Conservation (phyloP, 2,888 invertebrate species). For the Entomobrya proxima region DNA sequence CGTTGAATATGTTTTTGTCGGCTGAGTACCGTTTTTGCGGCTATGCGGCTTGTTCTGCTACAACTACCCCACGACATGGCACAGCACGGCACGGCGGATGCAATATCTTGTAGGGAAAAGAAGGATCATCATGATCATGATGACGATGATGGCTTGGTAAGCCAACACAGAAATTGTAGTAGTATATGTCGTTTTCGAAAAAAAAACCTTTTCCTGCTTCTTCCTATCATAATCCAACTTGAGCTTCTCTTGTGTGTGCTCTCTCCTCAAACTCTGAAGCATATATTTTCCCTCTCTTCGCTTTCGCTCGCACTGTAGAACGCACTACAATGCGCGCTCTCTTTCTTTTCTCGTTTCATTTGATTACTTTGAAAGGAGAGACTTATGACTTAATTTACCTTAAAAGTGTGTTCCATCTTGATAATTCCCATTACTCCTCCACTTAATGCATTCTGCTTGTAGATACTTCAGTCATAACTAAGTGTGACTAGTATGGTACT, state of each 20-base stretch:
- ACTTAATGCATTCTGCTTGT: conserved; percentile 19
- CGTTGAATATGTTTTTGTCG: not conserved
- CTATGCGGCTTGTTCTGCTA: not conserved
- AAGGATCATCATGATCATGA: too few relatives aligned
- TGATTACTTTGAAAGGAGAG: conserved; percentile 67
- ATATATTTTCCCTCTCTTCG: conserved; percentile 18
- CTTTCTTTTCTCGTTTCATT: conserved; percentile 38
- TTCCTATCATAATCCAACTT: too few relatives aligned
- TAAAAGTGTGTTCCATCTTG: conserved; percentile 53
- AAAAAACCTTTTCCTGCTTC: too few relatives aligned
- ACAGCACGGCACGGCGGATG: not conserved
- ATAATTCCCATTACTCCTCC: conserved; percentile 37
- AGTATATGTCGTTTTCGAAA: too few relatives aligned
- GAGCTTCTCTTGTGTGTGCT: not conserved
- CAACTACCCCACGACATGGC: not conserved
- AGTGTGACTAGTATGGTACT: conserved; percentile 10
- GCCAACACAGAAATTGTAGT: too few relatives aligned
- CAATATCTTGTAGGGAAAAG: not conserved
- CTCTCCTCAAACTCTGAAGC: not conserved
- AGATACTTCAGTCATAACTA: conserved; percentile 24
- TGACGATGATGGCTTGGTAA: too few relatives aligned
- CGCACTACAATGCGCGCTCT: conserved; percentile 11
- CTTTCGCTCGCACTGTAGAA: not conserved
- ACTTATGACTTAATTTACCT: conserved; percentile 72
- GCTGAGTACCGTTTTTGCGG: not conserved